Evolutionary conservation across 2,888 invertebrate species (phyloP), one percentile per base, ranked within the genome.

Genomic region (Macaria notata): DNA sequence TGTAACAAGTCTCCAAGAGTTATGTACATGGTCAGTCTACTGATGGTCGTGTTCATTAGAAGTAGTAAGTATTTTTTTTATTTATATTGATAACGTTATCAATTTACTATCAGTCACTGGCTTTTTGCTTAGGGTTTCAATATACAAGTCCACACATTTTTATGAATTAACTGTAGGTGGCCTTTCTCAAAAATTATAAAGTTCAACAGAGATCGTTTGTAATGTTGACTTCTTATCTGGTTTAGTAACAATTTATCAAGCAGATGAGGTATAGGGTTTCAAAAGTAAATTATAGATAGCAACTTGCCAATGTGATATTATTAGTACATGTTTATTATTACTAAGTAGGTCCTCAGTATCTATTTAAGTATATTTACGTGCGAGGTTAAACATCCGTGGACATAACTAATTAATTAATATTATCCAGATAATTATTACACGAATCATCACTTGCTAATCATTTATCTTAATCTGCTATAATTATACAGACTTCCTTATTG

Each of bases 21-120:
- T 8, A 94, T 95, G 94, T 95, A 94, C 68, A 81, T 94, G 69
- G 73, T 93, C 53, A 93, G 94, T 66, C 83, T 95, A 61, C 59
- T 92, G 5, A 79, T 94, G 71, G 89, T 95, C 48, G 92, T 94
- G 57, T 78, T 92, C 61, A 90, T 92, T 36, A 92, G 95, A 87
- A 91, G 91, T 57, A 86, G 95, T 95, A 91, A 94, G 93, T 92
- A 42, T 47, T 48, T 41, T 31, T 36, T 3, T 4, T 41, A 6
- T 31, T n/a, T 31, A 38, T 9, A 36, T 43, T 5, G 33, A 38
- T 45, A 38, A 1, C 44, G 50, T 50, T 50, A 50, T 50, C 50
- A 4, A 29, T 29, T 44, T 33, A 19, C 42, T 49, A 54, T 54
- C 54, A 48, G 44, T 38, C 54, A 43, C 31, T 48, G 38, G 29